Evolutionary conservation across 2,888 invertebrate species (phyloP).

Genomic region (Orthonychiurus folsomi): DNA sequence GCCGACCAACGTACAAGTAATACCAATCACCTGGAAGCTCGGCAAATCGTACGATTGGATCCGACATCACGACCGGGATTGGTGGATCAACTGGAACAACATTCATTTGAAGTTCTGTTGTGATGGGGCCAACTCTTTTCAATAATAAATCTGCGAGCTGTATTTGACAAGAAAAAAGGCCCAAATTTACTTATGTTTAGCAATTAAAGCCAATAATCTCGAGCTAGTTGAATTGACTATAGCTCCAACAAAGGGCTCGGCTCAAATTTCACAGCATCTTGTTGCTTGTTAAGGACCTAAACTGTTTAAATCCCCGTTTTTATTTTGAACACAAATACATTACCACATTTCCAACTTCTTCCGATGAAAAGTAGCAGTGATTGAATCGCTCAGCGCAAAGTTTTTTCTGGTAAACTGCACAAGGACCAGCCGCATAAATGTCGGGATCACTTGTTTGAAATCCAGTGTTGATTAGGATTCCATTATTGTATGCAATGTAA

Average conservation of each 20-base stretch:
- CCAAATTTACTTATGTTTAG: no score
- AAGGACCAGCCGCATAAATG: conserved; percentile 58
- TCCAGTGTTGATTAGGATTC: conserved; percentile 54
- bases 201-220: no score
- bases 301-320: not conserved
- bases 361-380: conserved; percentile 53
- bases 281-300: no score
- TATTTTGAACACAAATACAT: no score
- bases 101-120: not conserved
- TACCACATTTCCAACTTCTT: conserved; percentile 58
- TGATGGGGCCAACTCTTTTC: conserved; percentile 10
- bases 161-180: no score
- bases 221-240: no score
- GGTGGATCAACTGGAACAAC: conserved; percentile 5
- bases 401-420: conserved; percentile 56
- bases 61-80: conserved; percentile 5
- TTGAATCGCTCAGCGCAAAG: conserved; percentile 49
- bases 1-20: conserved; percentile 53
- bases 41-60: conserved; percentile 43
- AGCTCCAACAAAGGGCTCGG: no score
- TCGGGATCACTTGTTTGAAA: conserved; percentile 57
- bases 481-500: conserved; percentile 48
- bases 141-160: conserved; percentile 15
- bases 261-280: no score
- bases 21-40: conserved; percentile 54